phyloP scores from a whole-genome alignment of 2,888 invertebrate genomes.

The Cybosia mesomella region DNA sequence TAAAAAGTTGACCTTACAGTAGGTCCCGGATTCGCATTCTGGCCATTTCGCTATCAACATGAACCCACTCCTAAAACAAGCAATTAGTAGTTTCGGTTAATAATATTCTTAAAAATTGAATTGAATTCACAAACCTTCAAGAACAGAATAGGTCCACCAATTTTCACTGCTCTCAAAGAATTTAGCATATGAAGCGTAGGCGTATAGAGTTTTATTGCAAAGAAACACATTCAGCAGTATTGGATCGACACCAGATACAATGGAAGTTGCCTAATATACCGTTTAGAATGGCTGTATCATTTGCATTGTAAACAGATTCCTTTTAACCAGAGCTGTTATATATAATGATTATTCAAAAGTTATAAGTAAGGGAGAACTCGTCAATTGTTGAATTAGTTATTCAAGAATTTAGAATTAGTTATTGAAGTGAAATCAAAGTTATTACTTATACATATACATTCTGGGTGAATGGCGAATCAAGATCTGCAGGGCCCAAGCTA shows the following conservation, averaged over 20 bases:
- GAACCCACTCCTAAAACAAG: too few relatives aligned
- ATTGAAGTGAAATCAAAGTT: too few relatives aligned
- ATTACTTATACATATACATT: too few relatives aligned
- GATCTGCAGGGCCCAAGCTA: too few relatives aligned
- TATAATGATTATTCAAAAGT: slow-evolving; percentile 7
- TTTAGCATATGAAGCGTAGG: slow-evolving; percentile 78
- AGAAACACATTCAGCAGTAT: slow-evolving; percentile 60
- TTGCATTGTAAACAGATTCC: slow-evolving; percentile 40
- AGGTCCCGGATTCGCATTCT: too few relatives aligned
- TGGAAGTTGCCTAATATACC: slow-evolving; percentile 46
- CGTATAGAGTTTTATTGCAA: slow-evolving; percentile 77
- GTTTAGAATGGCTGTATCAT: slow-evolving; percentile 32
- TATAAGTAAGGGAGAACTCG: not conserved
- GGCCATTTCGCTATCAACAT: too few relatives aligned
- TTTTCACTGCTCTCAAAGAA: slow-evolving; percentile 58
- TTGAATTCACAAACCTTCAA: not conserved
- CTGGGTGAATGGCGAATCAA: too few relatives aligned
- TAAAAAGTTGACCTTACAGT: too few relatives aligned
- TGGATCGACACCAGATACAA: slow-evolving; percentile 50
- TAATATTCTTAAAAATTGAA: too few relatives aligned
- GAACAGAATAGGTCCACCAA: slow-evolving; percentile 57
- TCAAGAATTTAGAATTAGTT: too few relatives aligned
- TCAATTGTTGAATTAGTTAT: not conserved
- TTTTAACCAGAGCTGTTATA: slow-evolving; percentile 11
- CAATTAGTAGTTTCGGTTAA: too few relatives aligned